Evolutionary conservation across 2,888 invertebrate genomes (phyloP), one percentile per base, ranked within the genome.

Genomic region (Drosophila prostipennis): DNA sequence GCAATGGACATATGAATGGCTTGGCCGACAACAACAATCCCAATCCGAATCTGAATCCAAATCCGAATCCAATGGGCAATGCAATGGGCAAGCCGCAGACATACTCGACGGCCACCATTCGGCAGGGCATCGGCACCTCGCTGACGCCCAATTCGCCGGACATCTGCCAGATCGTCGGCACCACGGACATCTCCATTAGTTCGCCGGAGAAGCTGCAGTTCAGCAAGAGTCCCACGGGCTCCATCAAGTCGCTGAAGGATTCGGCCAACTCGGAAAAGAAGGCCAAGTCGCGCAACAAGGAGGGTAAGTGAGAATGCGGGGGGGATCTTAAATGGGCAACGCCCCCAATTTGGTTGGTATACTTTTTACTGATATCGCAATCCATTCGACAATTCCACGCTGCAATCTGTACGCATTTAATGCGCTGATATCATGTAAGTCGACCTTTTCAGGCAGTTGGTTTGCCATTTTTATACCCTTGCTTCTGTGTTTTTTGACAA

Each of bases 181-280:
- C 79, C 37, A 75, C 80, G 8, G 90, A 91, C 63, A 77, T 89
- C 3, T 77, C 86, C 10, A 63, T 89, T 13, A 87, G 89, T 26
- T 91, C 91, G 11, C 91, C 91, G 2, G 91, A 91, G 48, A 91
- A 91, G 58, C 63, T 91, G 54, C 89, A 91, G 72, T 91, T 80
- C 90, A 91, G 93, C 86, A 93, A 93, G 89, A 93, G 93, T 91
- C 93, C 93, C 58, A 92, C 93, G 70, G 93, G 93, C 63, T 93
- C 93, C 51, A 92, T 92, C 69, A 93, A 93, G 90, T 93, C 93
- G 58, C 93, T 93, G 80, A 93, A 93, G 91, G 93, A 91, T 61
- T 89, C 90, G 13, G 80, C 87, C 48, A 91, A 91, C 68, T 89
- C 84, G 71, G 91, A 92, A 73, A 91, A 91, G 69, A 91, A 91